Conservation (phyloP, 2,113 vertebrate genomes). For the Xyrauchen texanus region DNA sequence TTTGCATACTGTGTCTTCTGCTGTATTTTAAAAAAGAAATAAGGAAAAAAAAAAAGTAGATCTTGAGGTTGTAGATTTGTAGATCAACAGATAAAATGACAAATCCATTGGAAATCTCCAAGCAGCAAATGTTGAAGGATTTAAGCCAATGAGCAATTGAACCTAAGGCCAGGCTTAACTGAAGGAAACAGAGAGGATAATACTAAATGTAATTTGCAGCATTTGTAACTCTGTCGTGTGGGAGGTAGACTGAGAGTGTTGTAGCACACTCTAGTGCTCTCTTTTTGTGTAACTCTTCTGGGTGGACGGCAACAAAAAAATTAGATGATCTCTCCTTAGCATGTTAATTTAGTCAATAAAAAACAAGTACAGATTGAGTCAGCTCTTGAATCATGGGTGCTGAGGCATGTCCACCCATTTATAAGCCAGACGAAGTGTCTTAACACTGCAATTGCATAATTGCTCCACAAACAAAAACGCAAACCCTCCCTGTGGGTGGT, state of each 20-base stretch:
- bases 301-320: not conserved
- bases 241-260: conserved; percentile 35
- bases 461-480: conserved; percentile 22
- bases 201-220: conserved; percentile 29
- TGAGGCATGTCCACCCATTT: conserved; percentile 1
- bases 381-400: not conserved
- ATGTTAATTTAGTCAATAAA: not conserved
- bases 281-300: conserved; percentile 1
- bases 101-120: conserved; percentile 30
- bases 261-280: conserved; percentile 5
- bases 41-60: not conserved
- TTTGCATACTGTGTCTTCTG: too few species aligned
- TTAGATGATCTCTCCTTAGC: not conserved
- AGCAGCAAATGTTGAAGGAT: conserved; percentile 29
- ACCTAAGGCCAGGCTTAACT: conserved; percentile 48
- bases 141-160: conserved; percentile 34
- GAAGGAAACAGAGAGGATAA: conserved; percentile 27
- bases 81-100: conserved; percentile 32
- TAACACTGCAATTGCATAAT: conserved; percentile 44
- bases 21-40: not conserved
- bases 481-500: conserved; percentile 27
- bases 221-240: conserved; percentile 38
- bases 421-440: conserved; percentile 45
- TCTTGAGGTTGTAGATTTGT: not conserved
- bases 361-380: not conserved